These are phyloP conservation scores for Pimephales promelas DNA, from an alignment of 2,113 vertebrate species.

Conservation along the genomic window DNA sequence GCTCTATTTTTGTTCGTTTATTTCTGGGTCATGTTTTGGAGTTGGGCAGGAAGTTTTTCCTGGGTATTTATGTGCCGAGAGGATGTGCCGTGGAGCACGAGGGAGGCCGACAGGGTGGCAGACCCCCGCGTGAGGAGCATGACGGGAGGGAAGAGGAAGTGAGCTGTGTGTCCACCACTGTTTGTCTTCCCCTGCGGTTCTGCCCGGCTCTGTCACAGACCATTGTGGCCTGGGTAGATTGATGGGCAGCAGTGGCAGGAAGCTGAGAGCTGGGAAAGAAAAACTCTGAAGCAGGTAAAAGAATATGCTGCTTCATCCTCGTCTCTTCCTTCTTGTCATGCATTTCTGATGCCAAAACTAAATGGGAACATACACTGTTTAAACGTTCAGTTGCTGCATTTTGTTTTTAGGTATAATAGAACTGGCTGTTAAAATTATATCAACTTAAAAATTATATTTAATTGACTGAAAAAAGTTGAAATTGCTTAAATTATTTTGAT, in stretches of 20 bases:
- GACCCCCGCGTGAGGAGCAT: slow-evolving; percentile 42
- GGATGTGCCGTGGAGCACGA: slow-evolving; percentile 43
- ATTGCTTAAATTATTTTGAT: too few relatives aligned
- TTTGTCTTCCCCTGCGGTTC: slow-evolving; percentile 69
- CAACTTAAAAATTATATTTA: too few relatives aligned
- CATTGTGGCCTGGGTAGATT: slow-evolving; percentile 74
- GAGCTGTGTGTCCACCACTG: slow-evolving; percentile 61
- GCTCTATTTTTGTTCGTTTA: slow-evolving; percentile 30
- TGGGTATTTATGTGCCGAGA: slow-evolving; percentile 45
- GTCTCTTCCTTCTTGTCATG: background rate
- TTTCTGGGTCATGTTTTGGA: slow-evolving; percentile 32
- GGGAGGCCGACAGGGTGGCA: slow-evolving; percentile 25
- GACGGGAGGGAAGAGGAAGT: slow-evolving; percentile 60
- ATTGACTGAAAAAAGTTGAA: too few relatives aligned
- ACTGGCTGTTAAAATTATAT: too few relatives aligned
- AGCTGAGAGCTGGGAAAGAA: slow-evolving; percentile 53
- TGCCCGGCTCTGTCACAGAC: slow-evolving; percentile 66
- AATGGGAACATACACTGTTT: background rate
- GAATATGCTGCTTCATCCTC: slow-evolving; percentile 9
- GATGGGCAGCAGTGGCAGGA: slow-evolving; percentile 75
- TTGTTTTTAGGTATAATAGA: too few relatives aligned
- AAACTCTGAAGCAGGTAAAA: slow-evolving; percentile 57
- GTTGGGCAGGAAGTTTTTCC: slow-evolving; percentile 52
- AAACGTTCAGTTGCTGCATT: too few relatives aligned
- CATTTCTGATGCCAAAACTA: background rate